These are phyloP conservation scores for Tetramorium alpestre DNA, from an alignment of 1,140 invertebrate genomes.

Conservation along the genomic window DNA sequence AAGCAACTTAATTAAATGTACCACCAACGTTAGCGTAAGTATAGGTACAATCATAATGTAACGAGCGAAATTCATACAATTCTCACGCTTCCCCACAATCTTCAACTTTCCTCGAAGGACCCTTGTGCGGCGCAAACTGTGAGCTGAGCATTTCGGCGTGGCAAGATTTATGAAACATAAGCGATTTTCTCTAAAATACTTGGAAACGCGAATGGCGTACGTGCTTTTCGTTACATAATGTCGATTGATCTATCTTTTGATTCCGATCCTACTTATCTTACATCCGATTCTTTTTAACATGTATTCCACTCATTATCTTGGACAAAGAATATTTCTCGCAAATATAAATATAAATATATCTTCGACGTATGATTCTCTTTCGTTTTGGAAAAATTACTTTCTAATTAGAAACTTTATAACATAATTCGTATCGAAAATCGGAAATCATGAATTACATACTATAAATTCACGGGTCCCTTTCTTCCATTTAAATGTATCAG, in stretches of 20 bases:
- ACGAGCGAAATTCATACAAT: conserved; percentile 63
- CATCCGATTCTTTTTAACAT: background rate
- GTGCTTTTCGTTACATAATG: background rate
- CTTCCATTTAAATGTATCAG: conserved; percentile 48
- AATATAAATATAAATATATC: background rate
- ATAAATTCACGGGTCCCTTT: background rate
- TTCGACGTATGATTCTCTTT: background rate
- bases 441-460: background rate
- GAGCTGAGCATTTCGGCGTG: background rate
- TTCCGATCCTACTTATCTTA: background rate
- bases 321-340: background rate
- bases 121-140: conserved; percentile 21
- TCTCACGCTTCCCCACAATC: conserved; percentile 22
- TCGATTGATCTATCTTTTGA: conserved; percentile 5
- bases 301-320: background rate
- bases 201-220: conserved; percentile 66
- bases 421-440: background rate
- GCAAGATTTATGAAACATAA: conserved; percentile 71
- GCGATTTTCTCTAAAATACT: conserved; percentile 70
- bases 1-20: conserved; percentile 27
- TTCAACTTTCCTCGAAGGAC: conserved; percentile 48
- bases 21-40: background rate
- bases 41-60: conserved; percentile 41
- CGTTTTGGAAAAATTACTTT: background rate
- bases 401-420: background rate